phyloP scores from a whole-genome alignment of 2,888 invertebrate genomes.

The Ochropacha duplaris region DNA sequence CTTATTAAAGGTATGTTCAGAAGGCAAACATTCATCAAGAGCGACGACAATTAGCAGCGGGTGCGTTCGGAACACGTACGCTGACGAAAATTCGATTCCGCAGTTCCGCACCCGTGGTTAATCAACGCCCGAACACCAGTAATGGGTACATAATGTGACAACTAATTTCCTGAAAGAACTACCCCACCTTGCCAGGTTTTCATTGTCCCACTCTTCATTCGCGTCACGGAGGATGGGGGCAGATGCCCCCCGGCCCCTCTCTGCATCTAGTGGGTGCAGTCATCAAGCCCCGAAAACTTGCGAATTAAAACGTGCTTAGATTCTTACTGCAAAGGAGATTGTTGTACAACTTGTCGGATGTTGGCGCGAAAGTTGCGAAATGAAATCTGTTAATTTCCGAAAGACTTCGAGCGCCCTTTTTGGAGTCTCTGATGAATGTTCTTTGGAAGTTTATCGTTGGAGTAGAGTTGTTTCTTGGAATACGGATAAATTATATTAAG shows the following conservation, averaged over 20 bases:
- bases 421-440: conserved; percentile 20
- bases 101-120: conserved; percentile 32
- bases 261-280: conserved; percentile 49
- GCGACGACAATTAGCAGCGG: conserved; percentile 35
- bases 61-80: conserved; percentile 36
- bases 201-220: conserved; percentile 65
- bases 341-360: conserved; percentile 26
- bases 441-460: conserved; percentile 2
- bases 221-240: conserved; percentile 51
- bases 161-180: conserved; percentile 75
- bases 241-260: conserved; percentile 19
- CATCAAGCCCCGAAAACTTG: conserved; percentile 71
- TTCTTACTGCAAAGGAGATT: conserved; percentile 39
- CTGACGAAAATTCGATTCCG: conserved; percentile 35
- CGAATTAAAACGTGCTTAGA: conserved; percentile 77
- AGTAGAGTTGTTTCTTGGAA: neutral
- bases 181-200: conserved; percentile 60
- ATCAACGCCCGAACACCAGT: conserved; percentile 54
- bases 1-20: conserved; percentile 22
- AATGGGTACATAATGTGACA: conserved; percentile 75
- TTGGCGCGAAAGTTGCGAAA: conserved; percentile 25
- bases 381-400: conserved; percentile 44
- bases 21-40: conserved; percentile 37
- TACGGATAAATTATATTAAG: neutral
- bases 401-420: conserved; percentile 23